Base-by-base conservation (phyloP, 2,888 invertebrate genomes). In the Diplolepis rosae region DNA sequence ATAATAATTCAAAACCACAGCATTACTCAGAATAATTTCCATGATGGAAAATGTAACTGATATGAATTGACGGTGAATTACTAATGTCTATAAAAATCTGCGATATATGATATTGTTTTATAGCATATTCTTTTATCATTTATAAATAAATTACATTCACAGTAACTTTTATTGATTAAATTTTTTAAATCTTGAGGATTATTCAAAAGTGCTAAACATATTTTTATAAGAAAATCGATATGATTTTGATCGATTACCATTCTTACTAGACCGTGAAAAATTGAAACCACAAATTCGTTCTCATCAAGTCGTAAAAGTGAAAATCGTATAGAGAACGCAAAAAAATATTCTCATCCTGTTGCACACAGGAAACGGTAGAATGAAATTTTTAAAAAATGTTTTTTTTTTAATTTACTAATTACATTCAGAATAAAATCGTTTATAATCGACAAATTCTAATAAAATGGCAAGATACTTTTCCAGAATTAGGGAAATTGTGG, bases 181-280 rank as follows among this genome's bases (percentile, higher is more conserved):
- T n/a, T n/a, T n/a, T n/a, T n/a, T n/a, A 27, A 61, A 39, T 24
- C 61, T 39, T 1, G n/a, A 39, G 61, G 61, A 61, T 4, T 39
- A n/a, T 61, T 61, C 22, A 39, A 61, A 61, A 39, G 39, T 61
- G 61, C 61, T 61, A 35, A 61, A 61, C 15, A 24, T 39, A 61
- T 61, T 61, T 39, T 39, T 39, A n/a, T n/a, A 24, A 9, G 39
- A 27, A 39, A 61, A 35, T 13, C 24, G 32, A 61, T 61, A 39
- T 61, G 39, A 39, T 35, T 61, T 61, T 27, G 39, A 39, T n/a
- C 61, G 39, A 39, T 61, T 61, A 61, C 61, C 61, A 61, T 39
- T 61, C 39, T 39, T 22, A 5, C 24, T 61, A 24, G 24, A 61
- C n/a, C 61, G 27, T 61, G 39, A 7, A 61, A 39, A 61, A 35